Base-by-base conservation (phyloP, 2,888 invertebrate genomes). In the Eupithecia vulgata region DNA sequence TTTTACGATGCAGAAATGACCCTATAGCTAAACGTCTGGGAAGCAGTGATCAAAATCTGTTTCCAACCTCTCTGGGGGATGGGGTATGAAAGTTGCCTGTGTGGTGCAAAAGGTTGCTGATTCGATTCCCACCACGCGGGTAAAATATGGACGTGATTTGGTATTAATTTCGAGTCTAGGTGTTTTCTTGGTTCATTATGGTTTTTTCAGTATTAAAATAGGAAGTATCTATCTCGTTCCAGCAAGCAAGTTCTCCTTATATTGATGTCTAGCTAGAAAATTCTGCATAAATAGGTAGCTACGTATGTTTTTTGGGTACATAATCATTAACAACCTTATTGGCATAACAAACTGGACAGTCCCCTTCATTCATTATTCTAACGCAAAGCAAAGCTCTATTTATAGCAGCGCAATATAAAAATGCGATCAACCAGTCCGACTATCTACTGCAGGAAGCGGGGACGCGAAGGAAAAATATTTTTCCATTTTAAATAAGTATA, bases 401-500 rank as follows among this genome's bases (percentile, higher is more conserved):
- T 79, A 77, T 76, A 76, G 70, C 52, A 13, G 62, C 61, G 73
- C 72, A 74, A 78, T 79, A 79, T 80, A 80, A 80, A 80, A 80
- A 78, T 79, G 78, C 76, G 79, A 79, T 80, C 79, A 73, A 76
- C 77, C 84, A 81, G 81, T 77, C 79, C 81, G 48, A 37, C 73
- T 75, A 78, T 79, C 77, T 76, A 70, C 76, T 74, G 71, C 74
- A 80, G 82, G 83, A 84, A 85, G 82, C 86, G 85, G 78, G 79
- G 84, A 80, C 84, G 84, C 86, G 88, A 85, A 86, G 90, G 90
- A 90, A 92, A 92, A 93, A 93, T 90, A 91, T 92, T 93, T 92
- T 92, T 91, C 92, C 91, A 92, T 93, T 93, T 93, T 89, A 93
- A 93, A 92, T 92, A 92, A 89, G 90, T 90, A 86, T 79, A 82